Conservation (phyloP, 2,888 invertebrate species). For the Caenorhabditis sp. region DNA sequence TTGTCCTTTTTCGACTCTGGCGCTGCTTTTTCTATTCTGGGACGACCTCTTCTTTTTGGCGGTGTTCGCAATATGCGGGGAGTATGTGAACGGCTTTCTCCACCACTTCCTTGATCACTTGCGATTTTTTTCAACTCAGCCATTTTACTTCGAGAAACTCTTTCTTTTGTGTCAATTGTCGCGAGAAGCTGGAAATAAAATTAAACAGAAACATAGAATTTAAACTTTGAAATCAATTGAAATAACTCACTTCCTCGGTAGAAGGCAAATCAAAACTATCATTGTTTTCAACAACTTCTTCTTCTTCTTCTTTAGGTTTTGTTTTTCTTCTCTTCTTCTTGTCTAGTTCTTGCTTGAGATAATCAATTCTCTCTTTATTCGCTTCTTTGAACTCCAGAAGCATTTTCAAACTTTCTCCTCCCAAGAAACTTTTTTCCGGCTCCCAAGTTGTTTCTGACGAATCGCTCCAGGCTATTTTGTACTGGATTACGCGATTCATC, state of each 20-base stretch:
- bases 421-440: neutral
- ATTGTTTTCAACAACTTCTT: too few relatives aligned
- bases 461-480: neutral
- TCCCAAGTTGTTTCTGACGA: neutral
- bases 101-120: neutral
- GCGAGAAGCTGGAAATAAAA: constrained; percentile 5
- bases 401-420: neutral
- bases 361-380: constrained; percentile 1
- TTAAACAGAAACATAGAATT: neutral
- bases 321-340: neutral
- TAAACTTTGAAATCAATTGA: too few relatives aligned
- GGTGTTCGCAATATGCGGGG: too few relatives aligned
- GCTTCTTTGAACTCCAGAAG: neutral
- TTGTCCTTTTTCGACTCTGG: neutral
- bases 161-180: neutral
- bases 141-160: constrained; percentile 8
- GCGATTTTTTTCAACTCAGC: constrained; percentile 2
- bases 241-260: constrained; percentile 1
- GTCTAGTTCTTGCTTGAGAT: too few relatives aligned
- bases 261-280: neutral
- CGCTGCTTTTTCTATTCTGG: neutral
- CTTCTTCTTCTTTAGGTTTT: neutral
- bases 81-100: neutral
- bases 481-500: neutral
- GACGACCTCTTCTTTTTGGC: too few relatives aligned